Conservation (phyloP, 2,888 invertebrate genomes). For the Adelognathus sp. region DNA sequence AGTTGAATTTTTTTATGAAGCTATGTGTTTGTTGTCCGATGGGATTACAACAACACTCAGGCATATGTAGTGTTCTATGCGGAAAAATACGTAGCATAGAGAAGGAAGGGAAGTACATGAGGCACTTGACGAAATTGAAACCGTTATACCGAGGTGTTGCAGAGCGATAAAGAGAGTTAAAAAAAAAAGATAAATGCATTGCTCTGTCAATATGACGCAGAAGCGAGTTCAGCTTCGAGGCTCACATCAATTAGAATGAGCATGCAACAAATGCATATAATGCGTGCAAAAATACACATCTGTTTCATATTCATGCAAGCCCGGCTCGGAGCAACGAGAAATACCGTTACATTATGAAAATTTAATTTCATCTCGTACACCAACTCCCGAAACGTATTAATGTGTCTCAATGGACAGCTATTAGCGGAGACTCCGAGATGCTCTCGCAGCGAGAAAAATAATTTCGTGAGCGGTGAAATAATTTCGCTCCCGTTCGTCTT, state of each 20-base stretch:
- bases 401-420: neutral
- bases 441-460: constrained; percentile 19
- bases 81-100: too few species aligned
- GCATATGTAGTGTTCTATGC: too few species aligned
- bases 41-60: too few species aligned
- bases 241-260: constrained; percentile 36
- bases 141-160: too few species aligned
- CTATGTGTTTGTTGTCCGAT: too few species aligned
- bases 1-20: too few species aligned
- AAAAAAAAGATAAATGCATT: too few species aligned
- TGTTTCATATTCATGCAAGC: neutral
- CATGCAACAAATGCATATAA: neutral
- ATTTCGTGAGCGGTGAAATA: constrained; percentile 28
- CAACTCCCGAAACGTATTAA: constrained; percentile 9
- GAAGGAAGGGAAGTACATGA: too few species aligned
- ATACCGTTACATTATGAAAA: neutral
- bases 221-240: neutral
- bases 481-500: constrained; percentile 4
- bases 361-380: neutral
- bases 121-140: too few species aligned
- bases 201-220: neutral
- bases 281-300: constrained; percentile 5
- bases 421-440: neutral
- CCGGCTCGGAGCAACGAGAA: neutral
- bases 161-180: too few species aligned